Percentiles rank a stretch among this genome's conserved stretches.
Evolutionary conservation across 2,888 invertebrate species (phyloP).

Genomic region (Rhingia campestris): DNA sequence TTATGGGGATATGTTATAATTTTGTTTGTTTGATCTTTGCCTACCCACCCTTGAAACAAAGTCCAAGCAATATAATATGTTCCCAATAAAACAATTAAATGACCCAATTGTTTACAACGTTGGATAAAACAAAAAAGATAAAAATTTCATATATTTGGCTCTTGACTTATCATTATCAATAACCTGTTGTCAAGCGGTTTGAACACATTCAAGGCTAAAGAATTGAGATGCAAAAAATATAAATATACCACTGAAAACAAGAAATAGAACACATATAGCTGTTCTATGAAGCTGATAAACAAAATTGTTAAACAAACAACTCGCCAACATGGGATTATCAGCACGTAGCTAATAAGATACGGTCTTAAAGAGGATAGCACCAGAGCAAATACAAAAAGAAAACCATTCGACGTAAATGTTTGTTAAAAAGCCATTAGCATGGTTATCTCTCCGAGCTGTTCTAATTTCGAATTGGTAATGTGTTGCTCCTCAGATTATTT

Average conservation of each 20-base stretch:
- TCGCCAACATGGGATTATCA: neutral
- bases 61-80: neutral
- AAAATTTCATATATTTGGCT: neutral
- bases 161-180: neutral
- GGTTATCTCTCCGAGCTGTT: neutral
- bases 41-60: neutral
- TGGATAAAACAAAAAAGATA: neutral
- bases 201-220: neutral
- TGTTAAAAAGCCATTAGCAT: neutral
- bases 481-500: neutral
- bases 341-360: neutral
- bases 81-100: neutral
- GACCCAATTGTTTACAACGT: neutral
- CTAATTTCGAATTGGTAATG: neutral
- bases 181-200: slow-evolving; percentile 2
- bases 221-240: neutral
- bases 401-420: neutral
- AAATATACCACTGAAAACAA: neutral
- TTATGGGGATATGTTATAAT: no score
- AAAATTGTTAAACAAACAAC: slow-evolving; percentile 1
- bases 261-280: neutral
- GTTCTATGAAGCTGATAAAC: slow-evolving; percentile 6
- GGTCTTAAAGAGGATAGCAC: neutral
- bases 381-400: neutral
- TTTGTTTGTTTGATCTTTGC: no score